Conservation (phyloP, 1,140 invertebrate species). For the Stegodyphus dumicola region DNA sequence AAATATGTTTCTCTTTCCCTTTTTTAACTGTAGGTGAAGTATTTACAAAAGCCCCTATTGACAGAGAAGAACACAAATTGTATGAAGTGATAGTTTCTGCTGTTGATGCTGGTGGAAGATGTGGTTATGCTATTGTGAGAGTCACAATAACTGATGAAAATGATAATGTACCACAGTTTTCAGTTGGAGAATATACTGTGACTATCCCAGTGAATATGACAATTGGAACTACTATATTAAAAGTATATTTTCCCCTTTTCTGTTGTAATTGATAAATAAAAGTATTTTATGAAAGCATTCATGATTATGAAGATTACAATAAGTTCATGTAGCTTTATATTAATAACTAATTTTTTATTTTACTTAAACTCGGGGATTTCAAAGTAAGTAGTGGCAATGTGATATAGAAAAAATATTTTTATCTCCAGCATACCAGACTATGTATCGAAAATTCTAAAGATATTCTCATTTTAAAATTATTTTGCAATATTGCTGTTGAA, state of each 20-base stretch:
- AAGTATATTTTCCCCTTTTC: conserved; percentile 69
- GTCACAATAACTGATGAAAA: conserved; percentile 86
- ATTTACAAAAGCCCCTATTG: conserved; percentile 79
- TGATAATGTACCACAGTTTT: conserved; percentile 87
- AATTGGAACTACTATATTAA: conserved; percentile 76
- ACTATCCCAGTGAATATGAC: conserved; percentile 76
- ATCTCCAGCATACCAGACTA: no score
- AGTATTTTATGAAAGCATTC: no score
- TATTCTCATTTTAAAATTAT: no score
- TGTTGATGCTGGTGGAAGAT: conserved; percentile 85
- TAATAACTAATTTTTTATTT: no score
- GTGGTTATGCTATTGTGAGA: conserved; percentile 81
- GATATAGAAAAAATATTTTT: no score
- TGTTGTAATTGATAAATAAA: no score
- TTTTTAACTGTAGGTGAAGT: conserved; percentile 76
- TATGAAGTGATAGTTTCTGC: conserved; percentile 86
- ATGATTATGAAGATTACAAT: no score
- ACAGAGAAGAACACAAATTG: conserved; percentile 79
- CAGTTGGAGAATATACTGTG: conserved; percentile 82
- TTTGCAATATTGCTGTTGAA: no score
- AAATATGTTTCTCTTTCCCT: neutral
- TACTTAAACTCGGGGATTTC: no score
- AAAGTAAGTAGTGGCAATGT: no score
- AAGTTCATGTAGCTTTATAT: no score
- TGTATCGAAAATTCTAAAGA: no score